These are phyloP conservation scores for Isotomurus palustris DNA, from an alignment of 2,888 invertebrate genomes.

Conservation along the genomic window DNA sequence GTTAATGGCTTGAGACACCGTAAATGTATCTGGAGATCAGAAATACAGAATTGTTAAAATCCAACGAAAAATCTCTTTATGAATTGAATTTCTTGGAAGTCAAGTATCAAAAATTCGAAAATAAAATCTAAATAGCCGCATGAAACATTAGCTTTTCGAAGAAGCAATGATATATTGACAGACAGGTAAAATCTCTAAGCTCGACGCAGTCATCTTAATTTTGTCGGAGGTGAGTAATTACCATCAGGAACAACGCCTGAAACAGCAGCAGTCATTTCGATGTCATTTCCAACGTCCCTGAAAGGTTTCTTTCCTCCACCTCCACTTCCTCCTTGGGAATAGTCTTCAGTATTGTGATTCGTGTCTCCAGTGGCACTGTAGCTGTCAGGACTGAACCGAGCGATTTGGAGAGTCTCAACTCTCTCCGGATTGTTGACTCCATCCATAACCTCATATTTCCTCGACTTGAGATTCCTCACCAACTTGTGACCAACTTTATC, in stretches of 20 bases:
- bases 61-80: constrained; percentile 5
- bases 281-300: constrained; percentile 50
- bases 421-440: constrained; percentile 42
- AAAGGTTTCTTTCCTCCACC: constrained; percentile 33
- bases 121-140: too few relatives aligned
- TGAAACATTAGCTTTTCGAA: too few relatives aligned
- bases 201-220: too few relatives aligned
- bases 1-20: constrained; percentile 80
- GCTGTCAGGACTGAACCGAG: constrained; percentile 39
- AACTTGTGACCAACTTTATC: constrained; percentile 45
- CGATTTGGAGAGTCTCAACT: constrained; percentile 43
- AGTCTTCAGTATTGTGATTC: constrained; percentile 26
- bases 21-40: constrained; percentile 67
- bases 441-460: constrained; percentile 46
- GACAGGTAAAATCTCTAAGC: too few relatives aligned
- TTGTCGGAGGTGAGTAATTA: too few relatives aligned
- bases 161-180: too few relatives aligned
- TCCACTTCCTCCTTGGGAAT: constrained; percentile 10
- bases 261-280: constrained; percentile 74
- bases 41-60: neutral
- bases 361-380: constrained; percentile 17
- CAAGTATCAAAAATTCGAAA: neutral
- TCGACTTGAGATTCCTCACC: constrained; percentile 43
- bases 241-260: constrained; percentile 68
- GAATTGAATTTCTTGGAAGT: neutral